Evolutionary conservation across 2,113 vertebrate genomes (phyloP).

Genomic region (Phrynosoma platyrhinos): DNA sequence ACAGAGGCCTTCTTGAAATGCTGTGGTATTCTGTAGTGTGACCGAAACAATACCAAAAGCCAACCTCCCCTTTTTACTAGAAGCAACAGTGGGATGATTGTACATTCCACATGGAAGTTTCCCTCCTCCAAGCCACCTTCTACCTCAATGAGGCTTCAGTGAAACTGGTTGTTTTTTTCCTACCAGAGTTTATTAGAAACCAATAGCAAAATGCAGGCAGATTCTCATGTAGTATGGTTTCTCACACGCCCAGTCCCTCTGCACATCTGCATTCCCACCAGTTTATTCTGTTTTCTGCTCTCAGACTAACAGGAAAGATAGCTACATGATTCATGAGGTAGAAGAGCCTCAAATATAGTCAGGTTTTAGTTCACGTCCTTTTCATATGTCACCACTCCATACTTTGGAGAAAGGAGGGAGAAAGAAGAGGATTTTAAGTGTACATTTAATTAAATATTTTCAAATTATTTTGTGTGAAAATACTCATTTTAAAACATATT

Average conservation of each 20-base stretch:
- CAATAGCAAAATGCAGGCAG: too few species aligned
- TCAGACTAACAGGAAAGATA: background rate
- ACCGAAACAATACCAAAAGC: background rate
- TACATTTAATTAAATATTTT: too few species aligned
- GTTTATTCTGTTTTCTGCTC: background rate
- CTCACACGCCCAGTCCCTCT: background rate
- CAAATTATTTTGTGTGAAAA: too few species aligned
- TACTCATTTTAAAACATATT: too few species aligned
- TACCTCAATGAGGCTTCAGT: background rate
- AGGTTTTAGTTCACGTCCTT: too few species aligned
- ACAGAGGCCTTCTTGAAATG: constrained; percentile 1
- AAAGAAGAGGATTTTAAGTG: too few species aligned
- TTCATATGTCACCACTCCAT: too few species aligned
- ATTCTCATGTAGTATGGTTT: too few species aligned
- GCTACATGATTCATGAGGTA: background rate
- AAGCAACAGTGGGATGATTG: background rate
- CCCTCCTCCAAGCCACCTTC: background rate
- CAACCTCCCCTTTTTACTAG: background rate
- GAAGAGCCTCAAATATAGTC: too few species aligned
- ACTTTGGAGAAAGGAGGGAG: too few species aligned
- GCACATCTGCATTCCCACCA: background rate
- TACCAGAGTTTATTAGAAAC: too few species aligned
- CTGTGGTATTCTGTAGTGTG: background rate
- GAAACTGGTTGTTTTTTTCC: too few species aligned
- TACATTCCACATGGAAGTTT: background rate